Conservation (phyloP, 2,797 vertebrate species). For the Acrossocheilus wenchowensis region DNA sequence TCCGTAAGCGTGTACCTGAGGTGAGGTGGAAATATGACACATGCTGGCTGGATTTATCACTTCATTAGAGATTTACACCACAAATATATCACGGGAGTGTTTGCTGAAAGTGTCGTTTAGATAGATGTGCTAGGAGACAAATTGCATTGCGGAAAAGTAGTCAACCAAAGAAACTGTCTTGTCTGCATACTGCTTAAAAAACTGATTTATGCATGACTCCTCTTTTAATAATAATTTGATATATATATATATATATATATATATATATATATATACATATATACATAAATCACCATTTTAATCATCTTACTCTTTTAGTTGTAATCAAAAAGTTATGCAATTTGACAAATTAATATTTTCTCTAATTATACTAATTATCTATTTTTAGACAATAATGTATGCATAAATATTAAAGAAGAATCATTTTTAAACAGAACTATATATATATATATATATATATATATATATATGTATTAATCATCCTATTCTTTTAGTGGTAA, state of each 20-base stretch:
- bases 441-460: too few relatives aligned
- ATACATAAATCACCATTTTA: not conserved
- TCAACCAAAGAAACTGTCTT: not conserved
- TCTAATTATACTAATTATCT: too few relatives aligned
- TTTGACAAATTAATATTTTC: not conserved
- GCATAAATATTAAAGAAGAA: not conserved
- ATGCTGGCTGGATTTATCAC: not conserved
- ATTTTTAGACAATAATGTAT: not conserved
- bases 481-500: too few relatives aligned
- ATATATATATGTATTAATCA: too few relatives aligned
- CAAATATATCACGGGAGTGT: not conserved
- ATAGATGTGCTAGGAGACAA: not conserved
- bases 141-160: not conserved
- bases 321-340: not conserved
- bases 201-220: not conserved
- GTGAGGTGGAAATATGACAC: constrained; percentile 3
- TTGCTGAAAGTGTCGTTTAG: not conserved
- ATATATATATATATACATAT: too few relatives aligned
- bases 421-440: too few relatives aligned
- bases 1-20: constrained; percentile 95
- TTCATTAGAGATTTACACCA: not conserved
- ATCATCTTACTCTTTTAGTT: not conserved
- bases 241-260: too few relatives aligned
- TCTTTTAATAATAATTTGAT: not conserved
- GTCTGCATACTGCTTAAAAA: not conserved